phyloP scores from a whole-genome alignment of 2,113 vertebrate species.

The Clarias gariepinus region DNA sequence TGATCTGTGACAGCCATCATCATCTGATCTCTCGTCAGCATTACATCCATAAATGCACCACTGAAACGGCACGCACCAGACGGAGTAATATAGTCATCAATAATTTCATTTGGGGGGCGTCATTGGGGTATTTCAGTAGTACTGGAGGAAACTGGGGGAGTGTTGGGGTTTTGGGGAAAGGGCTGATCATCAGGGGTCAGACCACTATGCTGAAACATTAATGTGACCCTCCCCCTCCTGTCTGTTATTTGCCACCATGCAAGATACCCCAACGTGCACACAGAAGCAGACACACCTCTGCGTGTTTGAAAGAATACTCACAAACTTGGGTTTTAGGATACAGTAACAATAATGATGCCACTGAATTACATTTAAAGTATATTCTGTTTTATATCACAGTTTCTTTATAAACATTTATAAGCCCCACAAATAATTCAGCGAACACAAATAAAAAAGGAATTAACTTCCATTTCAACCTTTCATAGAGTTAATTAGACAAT shows the following conservation, averaged over 20 bases:
- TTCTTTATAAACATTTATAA: not conserved
- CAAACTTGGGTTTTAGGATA: not conserved
- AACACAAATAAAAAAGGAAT: not conserved
- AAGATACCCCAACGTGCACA: slow-evolving; percentile 44
- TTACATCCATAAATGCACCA: slow-evolving; percentile 78
- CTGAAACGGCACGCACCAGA: slow-evolving; percentile 75
- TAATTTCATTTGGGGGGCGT: slow-evolving; percentile 72
- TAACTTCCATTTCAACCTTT: not conserved
- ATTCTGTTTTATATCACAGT: not conserved
- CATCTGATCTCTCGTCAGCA: slow-evolving; percentile 84
- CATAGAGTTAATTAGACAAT: not conserved
- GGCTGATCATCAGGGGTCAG: slow-evolving; percentile 47
- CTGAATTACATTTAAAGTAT: not conserved
- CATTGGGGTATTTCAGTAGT: slow-evolving; percentile 61
- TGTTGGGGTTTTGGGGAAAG: slow-evolving; percentile 29
- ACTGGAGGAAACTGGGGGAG: slow-evolving; percentile 21
- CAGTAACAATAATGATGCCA: not conserved
- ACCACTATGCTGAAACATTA: slow-evolving; percentile 53
- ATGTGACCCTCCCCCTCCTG: slow-evolving; percentile 29
- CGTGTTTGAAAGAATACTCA: slow-evolving; percentile 14
- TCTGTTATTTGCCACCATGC: slow-evolving; percentile 37
- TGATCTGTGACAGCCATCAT: slow-evolving; percentile 84
- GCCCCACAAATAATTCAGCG: not conserved
- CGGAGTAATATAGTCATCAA: slow-evolving; percentile 82
- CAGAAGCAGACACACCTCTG: slow-evolving; percentile 38